Evolutionary conservation across 2,888 invertebrate genomes (phyloP).

Genomic region (Coelopa pilipes): DNA sequence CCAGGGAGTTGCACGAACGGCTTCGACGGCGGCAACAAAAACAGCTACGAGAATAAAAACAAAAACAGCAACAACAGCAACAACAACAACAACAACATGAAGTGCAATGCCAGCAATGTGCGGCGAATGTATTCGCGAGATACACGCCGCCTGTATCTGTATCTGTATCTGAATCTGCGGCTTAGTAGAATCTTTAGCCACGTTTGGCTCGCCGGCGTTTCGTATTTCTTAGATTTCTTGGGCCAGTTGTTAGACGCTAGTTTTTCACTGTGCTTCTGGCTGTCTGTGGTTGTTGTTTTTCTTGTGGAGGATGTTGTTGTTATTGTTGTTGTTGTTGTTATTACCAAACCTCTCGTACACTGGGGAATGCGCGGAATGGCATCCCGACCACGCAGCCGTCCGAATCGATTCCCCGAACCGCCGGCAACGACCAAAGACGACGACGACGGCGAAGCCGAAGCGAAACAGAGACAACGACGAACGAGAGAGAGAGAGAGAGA

Average conservation of each 20-base stretch:
- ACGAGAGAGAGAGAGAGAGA: too few relatives aligned
- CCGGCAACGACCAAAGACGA: neutral
- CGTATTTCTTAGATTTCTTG: slow-evolving; percentile 26
- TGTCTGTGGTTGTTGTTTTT: slow-evolving; percentile 33
- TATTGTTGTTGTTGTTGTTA: neutral
- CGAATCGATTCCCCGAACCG: slow-evolving; percentile 29
- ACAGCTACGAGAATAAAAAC: neutral
- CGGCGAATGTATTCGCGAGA: slow-evolving; percentile 34
- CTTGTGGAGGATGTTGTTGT: slow-evolving; percentile 35
- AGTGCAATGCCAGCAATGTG: slow-evolving; percentile 37
- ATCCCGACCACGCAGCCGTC: slow-evolving; percentile 1
- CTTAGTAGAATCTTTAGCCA: slow-evolving; percentile 24
- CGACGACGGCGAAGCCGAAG: too few relatives aligned
- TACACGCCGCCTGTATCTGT: slow-evolving; percentile 9
- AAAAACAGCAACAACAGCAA: slow-evolving; percentile 17
- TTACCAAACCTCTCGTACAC: neutral
- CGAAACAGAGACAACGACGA: too few relatives aligned
- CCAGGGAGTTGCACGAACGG: too few relatives aligned
- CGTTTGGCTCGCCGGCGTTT: slow-evolving; percentile 9
- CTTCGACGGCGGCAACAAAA: too few relatives aligned
- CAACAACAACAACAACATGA: slow-evolving; percentile 19
- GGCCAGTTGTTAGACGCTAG: slow-evolving; percentile 34
- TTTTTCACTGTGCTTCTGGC: slow-evolving; percentile 22
- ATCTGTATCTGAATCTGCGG: neutral
- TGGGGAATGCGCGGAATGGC: slow-evolving; percentile 29